These are phyloP conservation scores for Dicaeum eximium DNA, from an alignment of 2,113 vertebrate genomes.

Conservation along the genomic window DNA sequence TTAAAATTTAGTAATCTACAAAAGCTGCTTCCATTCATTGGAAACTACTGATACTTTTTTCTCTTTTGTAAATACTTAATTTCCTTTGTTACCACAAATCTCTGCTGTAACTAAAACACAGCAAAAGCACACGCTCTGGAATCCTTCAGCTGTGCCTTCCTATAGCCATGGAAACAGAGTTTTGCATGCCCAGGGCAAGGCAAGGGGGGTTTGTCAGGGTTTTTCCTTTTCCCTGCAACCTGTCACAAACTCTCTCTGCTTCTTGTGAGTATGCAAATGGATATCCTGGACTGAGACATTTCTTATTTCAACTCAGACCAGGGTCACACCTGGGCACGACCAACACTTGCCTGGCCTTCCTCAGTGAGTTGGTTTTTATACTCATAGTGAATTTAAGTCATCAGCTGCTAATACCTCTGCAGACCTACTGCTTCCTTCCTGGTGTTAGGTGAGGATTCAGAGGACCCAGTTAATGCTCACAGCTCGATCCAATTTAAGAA, in stretches of 20 bases:
- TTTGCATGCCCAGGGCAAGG: not conserved
- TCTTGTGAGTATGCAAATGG: not conserved
- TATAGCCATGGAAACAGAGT: not conserved
- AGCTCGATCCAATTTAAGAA: constrained; percentile 51
- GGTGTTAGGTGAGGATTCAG: constrained; percentile 38
- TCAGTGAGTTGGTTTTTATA: not conserved
- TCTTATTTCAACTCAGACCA: not conserved
- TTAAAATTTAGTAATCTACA: not conserved
- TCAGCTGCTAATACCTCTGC: constrained; percentile 48
- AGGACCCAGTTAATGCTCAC: constrained; percentile 35
- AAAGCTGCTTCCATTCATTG: not conserved
- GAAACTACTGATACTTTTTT: not conserved
- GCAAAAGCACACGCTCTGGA: constrained; percentile 7
- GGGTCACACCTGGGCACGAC: not conserved
- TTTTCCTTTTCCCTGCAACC: not conserved
- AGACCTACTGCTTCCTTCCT: constrained; percentile 54
- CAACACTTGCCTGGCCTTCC: not conserved
- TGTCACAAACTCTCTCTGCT: not conserved
- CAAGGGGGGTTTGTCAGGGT: not conserved
- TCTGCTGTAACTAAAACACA: constrained; percentile 22
- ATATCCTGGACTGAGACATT: not conserved
- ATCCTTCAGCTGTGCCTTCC: not conserved
- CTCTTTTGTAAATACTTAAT: not conserved
- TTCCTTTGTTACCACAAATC: constrained; percentile 5
- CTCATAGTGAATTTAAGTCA: constrained; percentile 33